A percentile compares a stretch with the other conserved stretches of the same genome.
Conservation (phyloP, 53 echinoderm and acorn worm species). For the Actinopyga echinites region DNA sequence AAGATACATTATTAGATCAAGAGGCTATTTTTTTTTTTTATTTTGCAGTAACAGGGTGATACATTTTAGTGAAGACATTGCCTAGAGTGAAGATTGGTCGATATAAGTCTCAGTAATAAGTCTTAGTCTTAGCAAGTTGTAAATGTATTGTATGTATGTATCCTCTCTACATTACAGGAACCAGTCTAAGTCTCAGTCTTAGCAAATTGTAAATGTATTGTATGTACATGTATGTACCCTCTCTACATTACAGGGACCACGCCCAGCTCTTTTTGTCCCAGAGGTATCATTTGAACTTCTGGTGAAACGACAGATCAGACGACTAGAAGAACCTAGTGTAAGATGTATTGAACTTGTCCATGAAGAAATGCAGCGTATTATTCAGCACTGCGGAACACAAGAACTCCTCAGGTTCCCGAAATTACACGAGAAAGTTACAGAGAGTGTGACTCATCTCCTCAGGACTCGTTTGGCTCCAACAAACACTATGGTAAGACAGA, state of each 20-base stretch:
- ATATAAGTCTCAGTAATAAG: no score
- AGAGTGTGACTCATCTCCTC: slow-evolving; percentile 85
- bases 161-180: slow-evolving; percentile 48
- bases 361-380: slow-evolving; percentile 98
- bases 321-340: slow-evolving; percentile 93
- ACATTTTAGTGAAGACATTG: no score
- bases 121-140: no score
- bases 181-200: no score
- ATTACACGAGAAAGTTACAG: slow-evolving; percentile 85
- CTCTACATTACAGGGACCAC: slow-evolving; percentile 68
- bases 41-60: no score
- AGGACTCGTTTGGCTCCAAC: slow-evolving; percentile 81
- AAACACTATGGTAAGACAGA: slow-evolving; percentile 81
- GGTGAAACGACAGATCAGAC: slow-evolving; percentile 89
- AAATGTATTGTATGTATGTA: no score
- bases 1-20: no score
- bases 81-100: no score
- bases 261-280: slow-evolving; percentile 96
- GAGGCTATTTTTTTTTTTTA: no score
- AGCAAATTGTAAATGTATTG: no score
- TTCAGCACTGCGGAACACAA: slow-evolving; percentile 95
- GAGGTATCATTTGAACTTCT: slow-evolving; percentile 98
- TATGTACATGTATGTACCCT: no score
- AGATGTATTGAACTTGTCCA: slow-evolving; percentile 97
- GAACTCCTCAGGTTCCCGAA: slow-evolving; percentile 93